These are phyloP conservation scores for Lasioglossum pauxillum DNA, from an alignment of 2,888 invertebrate genomes.

Conservation along the genomic window DNA sequence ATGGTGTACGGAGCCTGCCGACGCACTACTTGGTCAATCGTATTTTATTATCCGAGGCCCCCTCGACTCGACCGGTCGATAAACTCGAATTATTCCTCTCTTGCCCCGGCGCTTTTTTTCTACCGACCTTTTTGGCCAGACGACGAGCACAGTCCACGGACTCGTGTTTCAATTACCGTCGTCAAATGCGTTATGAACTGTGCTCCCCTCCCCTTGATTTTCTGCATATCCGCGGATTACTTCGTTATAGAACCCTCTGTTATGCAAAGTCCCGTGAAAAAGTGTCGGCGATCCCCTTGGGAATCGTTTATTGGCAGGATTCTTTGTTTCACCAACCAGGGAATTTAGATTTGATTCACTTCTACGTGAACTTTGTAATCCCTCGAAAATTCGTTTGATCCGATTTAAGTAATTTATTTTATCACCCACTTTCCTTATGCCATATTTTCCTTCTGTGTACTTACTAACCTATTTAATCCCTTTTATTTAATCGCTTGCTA, in stretches of 20 bases:
- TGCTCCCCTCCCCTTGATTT: background rate
- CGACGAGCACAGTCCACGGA: background rate
- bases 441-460: background rate
- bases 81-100: slow-evolving; percentile 60
- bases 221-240: background rate
- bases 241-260: background rate
- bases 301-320: background rate
- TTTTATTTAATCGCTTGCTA: background rate
- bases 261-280: background rate
- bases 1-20: slow-evolving; percentile 40
- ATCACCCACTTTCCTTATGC: background rate
- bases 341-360: background rate
- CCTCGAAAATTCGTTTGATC: background rate
- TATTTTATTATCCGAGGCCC: slow-evolving; percentile 59
- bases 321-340: background rate
- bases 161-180: slow-evolving; percentile 43
- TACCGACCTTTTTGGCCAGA: slow-evolving; percentile 11
- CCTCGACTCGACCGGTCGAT: slow-evolving; percentile 43
- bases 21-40: slow-evolving; percentile 57
- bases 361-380: background rate
- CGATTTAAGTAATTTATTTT: background rate
- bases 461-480: background rate
- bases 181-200: slow-evolving; percentile 19
- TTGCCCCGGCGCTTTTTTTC: slow-evolving; percentile 10
- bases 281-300: background rate